Evolutionary conservation across 2,113 vertebrate species (phyloP).

Genomic region (Scolopax mira): DNA sequence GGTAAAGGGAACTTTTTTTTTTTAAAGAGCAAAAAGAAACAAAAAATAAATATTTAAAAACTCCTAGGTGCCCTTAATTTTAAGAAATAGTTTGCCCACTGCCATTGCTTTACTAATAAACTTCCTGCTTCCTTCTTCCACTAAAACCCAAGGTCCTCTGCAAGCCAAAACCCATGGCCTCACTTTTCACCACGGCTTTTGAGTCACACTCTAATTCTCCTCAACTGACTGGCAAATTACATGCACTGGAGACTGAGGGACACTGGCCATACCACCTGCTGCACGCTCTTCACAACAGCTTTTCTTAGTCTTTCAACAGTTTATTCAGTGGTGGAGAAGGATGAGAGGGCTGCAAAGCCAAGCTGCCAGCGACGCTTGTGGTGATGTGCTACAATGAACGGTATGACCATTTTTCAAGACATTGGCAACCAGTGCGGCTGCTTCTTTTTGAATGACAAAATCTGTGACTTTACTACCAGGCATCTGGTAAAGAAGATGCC

Average conservation of each 20-base stretch:
- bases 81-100: neutral
- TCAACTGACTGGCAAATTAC: conserved; percentile 32
- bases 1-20: rapidly evolving
- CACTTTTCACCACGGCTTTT: neutral
- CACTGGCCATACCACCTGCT: conserved; percentile 49
- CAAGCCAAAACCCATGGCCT: neutral
- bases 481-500: neutral
- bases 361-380: conserved; percentile 13
- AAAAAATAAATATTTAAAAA: neutral
- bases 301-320: conserved; percentile 44
- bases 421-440: neutral
- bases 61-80: neutral
- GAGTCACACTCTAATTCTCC: conserved; percentile 23
- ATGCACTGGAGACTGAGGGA: neutral
- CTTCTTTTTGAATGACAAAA: neutral
- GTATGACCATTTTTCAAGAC: conserved; percentile 9
- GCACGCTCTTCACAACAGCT: conserved; percentile 11
- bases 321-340: conserved; percentile 44
- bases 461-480: conserved; percentile 20
- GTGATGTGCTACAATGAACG: conserved; percentile 30
- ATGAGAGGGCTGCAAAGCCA: conserved; percentile 17
- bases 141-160: neutral
- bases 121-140: neutral
- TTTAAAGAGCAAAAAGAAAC: neutral
- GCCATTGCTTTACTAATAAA: conserved; percentile 30